phyloP scores from a whole-genome alignment of 1,140 invertebrate species.

The Drosophila sucinea region DNA sequence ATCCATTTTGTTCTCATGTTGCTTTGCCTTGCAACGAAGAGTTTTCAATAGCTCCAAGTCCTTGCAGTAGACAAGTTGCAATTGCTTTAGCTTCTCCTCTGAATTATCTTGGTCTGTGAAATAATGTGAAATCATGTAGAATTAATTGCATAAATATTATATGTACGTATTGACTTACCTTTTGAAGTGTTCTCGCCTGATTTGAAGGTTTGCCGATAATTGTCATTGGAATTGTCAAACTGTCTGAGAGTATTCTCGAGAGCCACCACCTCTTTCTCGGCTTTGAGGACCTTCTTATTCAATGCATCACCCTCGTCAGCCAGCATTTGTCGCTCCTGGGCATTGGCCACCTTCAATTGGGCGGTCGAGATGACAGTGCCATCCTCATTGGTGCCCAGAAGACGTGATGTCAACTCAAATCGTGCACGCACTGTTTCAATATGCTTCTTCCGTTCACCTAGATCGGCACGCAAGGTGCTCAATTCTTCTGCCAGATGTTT shows the following conservation, averaged over 20 bases:
- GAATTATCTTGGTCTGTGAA: conserved; percentile 49
- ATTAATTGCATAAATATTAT: conserved; percentile 22
- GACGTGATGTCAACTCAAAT: conserved; percentile 68
- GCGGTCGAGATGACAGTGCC: conserved; percentile 85
- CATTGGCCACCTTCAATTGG: conserved; percentile 86
- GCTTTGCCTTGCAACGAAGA: conserved; percentile 63
- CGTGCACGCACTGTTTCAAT: conserved; percentile 85
- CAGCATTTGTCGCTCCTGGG: conserved; percentile 86
- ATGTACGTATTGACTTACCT: conserved; percentile 33
- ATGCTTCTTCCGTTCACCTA: conserved; percentile 84
- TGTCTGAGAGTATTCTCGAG: conserved; percentile 89
- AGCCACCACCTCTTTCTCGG: conserved; percentile 87
- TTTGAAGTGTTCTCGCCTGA: conserved; percentile 45
- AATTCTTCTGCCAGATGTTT: conserved; percentile 85
- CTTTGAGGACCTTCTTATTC: conserved; percentile 86
- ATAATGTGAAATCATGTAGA: background rate
- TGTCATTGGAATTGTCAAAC: conserved; percentile 86
- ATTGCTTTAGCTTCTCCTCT: conserved; percentile 48
- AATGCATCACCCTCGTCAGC: conserved; percentile 87
- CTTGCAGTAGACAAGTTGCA: conserved; percentile 52
- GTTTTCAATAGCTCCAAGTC: conserved; percentile 58
- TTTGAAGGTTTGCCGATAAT: conserved; percentile 85
- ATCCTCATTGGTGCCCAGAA: conserved; percentile 84
- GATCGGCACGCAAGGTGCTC: conserved; percentile 84
- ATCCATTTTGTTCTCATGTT: conserved; percentile 50